Evolutionary conservation across 2,888 invertebrate species (phyloP), one percentile per base, ranked within the genome.

Genomic region (Apamea sordens): DNA sequence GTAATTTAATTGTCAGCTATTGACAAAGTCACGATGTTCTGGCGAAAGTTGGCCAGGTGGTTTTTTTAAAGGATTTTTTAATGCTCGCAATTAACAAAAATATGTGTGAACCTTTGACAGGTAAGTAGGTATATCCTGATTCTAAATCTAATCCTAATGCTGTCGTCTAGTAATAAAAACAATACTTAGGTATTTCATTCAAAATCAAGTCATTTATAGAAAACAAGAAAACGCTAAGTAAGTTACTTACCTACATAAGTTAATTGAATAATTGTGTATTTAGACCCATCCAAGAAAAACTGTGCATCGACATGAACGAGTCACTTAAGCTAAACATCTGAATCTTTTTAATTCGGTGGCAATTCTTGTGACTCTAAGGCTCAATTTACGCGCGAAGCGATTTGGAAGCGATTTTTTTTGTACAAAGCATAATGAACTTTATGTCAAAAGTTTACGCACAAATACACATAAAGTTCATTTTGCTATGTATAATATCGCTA

Each of bases 11-110:
- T 79, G 50, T 80, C 63, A 67, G 56, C 59, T 67, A 74, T 82
- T 86, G 77, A 69, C 75, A 67, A 59, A 77, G 73, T 82, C 89
- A 83, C 86, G 87, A 84, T 18, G 36, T 80, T 83, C 36, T 71
- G 41, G 65, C 41, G 56, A 83, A 83, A 79, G 77, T 81, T 82
- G 56, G n/a, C 24, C 77, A 64, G 73, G 32, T 73, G 67, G 44
- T 64, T 73, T 73, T 76, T 69, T 70, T 67, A 15, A 18, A 56
- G 7, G 56, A 53, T 50, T 36, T 80, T 50, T 59, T 41, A n/a
- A 36, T 24, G 44, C 21, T 47, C 21, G 50, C 13, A 61, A 32
- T 47, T 10, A 3, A 47, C 10, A 71, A 32, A 36, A 63, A 50
- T 11, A 8, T 28, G 59, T 78, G 69, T 32, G 68, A 36, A 69